Percentiles rank a stretch among this genome's conserved stretches.
phyloP scores from a whole-genome alignment of 2,113 vertebrate genomes.

The Oceanites oceanicus region DNA sequence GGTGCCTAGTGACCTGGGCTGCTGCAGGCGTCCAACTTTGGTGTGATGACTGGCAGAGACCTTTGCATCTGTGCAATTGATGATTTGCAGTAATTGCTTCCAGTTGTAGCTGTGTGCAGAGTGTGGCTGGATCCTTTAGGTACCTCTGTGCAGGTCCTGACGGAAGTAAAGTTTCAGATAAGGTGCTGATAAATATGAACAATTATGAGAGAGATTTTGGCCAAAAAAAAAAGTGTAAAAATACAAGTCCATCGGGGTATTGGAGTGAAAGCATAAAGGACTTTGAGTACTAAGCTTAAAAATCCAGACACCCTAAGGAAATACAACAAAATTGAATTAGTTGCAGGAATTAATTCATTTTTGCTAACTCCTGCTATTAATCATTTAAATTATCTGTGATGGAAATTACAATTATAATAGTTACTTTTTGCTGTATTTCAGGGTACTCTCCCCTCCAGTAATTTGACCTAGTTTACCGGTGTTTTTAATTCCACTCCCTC shows the following conservation, averaged over 20 bases:
- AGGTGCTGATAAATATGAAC: neutral
- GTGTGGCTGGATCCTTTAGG: neutral
- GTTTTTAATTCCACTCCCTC: neutral
- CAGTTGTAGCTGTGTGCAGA: neutral
- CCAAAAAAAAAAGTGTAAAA: neutral
- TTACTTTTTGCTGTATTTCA: conserved; percentile 2
- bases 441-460: neutral
- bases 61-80: neutral
- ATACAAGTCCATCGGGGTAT: neutral
- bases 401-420: neutral
- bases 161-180: neutral
- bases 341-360: conserved; percentile 35
- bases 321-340: conserved; percentile 34
- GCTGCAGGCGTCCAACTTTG: neutral
- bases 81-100: neutral
- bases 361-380: conserved; percentile 29
- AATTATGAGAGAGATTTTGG: neutral
- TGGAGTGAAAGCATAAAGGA: neutral
- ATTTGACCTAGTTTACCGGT: conserved; percentile 11
- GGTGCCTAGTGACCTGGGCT: neutral
- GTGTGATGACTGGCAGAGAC: neutral
- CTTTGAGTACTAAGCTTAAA: neutral
- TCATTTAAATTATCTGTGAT: conserved; percentile 22
- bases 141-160: neutral
- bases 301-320: conserved; percentile 24